Evolutionary conservation across 2,888 invertebrate genomes (phyloP), one percentile per base, ranked within the genome.

Genomic region (Prenolepis imparis): DNA sequence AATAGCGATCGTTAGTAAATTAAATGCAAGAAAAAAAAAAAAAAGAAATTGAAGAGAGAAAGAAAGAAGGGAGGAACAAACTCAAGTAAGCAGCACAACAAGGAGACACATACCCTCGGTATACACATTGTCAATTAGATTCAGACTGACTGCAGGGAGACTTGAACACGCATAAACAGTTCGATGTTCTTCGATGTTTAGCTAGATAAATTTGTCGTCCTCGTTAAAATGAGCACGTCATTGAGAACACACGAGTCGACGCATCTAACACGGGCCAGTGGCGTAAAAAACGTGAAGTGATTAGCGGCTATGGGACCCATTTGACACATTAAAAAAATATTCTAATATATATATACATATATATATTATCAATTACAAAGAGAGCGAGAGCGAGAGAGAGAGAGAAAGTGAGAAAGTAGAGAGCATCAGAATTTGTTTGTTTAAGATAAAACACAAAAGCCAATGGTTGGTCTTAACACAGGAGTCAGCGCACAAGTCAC

Each of bases 111-210:
- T 91, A 93, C 91, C 92, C 92, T 93, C 92, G 92, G 93, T 93
- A 93, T 82, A 90, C 90, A 90, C 88, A 93, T 94, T 95, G 94
- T 95, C 94, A 95, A 95, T 95, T 95, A 95, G 94, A 94, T 94
- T 94, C 94, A 94, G 94, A 94, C 94, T 94, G 94, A 94, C 90
- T 92, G 93, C 93, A 94, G 93, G 93, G 93, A 52, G 48, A 94
- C 66, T 94, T 94, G 93, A 93, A 92, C 89, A 91, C 87, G 90
- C 89, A 91, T 91, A 91, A 91, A 91, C 89, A 90, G 90, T 90
- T 94, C 92, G 90, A 91, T 92, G 92, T 93, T 93, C 89, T 89
- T 90, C 86, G 85, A 86, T 92, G 92, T 91, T 90, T 91, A 88
- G 87, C 82, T 90, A 91, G 87, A 86, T 90, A 90, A 74, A 90